phyloP scores from a whole-genome alignment of 2,888 invertebrate species.

The Tetranychus piercei region DNA sequence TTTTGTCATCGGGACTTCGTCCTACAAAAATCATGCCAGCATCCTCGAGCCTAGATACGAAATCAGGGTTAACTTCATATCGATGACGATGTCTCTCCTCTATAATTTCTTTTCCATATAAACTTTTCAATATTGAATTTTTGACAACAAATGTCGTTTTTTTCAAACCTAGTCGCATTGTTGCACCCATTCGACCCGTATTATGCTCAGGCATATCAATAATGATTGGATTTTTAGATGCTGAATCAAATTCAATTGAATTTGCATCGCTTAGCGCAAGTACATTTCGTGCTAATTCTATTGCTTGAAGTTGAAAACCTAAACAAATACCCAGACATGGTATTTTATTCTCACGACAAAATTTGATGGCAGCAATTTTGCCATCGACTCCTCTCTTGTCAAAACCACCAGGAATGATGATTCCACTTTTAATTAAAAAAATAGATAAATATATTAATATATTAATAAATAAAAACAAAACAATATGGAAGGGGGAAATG shows the following conservation, averaged over 20 bases:
- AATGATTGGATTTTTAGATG: conserved; percentile 41
- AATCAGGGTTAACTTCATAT: conserved; percentile 86
- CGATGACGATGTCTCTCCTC: conserved; percentile 92
- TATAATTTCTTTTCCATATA: conserved; percentile 58
- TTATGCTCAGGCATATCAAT: conserved; percentile 99
- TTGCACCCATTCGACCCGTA: conserved; percentile 70
- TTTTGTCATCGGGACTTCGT: conserved; percentile 42
- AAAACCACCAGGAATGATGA: conserved; percentile 93
- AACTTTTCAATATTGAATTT: conserved; percentile 30
- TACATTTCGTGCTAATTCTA: conserved; percentile 78
- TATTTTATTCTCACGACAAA: conserved; percentile 72
- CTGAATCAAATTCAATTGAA: conserved; percentile 60
- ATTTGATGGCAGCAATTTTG: conserved; percentile 76
- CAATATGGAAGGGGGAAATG: background rate
- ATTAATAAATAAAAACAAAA: conserved; percentile 24
- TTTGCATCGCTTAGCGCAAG: conserved; percentile 56
- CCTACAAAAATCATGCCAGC: conserved; percentile 70
- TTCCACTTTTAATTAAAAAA: conserved; percentile 45
- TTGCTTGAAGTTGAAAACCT: conserved; percentile 85
- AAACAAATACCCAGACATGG: conserved; percentile 91
- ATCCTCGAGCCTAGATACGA: conserved; percentile 54
- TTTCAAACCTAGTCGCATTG: conserved; percentile 90
- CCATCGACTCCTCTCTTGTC: conserved; percentile 89
- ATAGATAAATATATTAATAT: too few relatives aligned
- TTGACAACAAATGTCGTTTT: conserved; percentile 52